Evolutionary conservation across 1,140 invertebrate genomes (phyloP), one percentile per base, ranked within the genome.

Genomic region (Drosophila nigromelanica): DNA sequence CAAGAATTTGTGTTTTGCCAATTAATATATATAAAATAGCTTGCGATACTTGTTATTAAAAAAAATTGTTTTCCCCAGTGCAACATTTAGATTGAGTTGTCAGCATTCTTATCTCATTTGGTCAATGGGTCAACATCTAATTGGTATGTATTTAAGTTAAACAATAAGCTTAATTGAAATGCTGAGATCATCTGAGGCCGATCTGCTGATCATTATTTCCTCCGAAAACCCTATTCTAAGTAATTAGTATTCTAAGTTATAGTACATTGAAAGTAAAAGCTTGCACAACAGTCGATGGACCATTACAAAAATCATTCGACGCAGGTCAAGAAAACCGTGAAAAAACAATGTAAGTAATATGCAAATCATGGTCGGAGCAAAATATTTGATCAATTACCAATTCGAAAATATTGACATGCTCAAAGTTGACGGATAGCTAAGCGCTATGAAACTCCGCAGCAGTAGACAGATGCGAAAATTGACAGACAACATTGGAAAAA

Each of bases 331-430:
- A 85, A 85, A 85, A 76, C 42, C 51, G 40, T 54, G 55, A 64
- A 55, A 52, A 42, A 76, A 66, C 54, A 60, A 42, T 33, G 24
- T 12, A 6, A 27, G 15, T 58, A 4, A 14, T 43, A 77, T 77
- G 78, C 82, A 78, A 77, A 81, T 85, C 40, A 73, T 66, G 56
- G 27, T 14, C 56, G 33, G 62, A 61, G 47, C 30, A 85, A 85
- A 85, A 82, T 86, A 86, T 86, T 86, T 86, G 76, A 80, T 76
- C 72, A 87, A 86, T 87, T 82, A 87, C 67, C 64, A 76, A 77
- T 69, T 58, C 37, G 35, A 75, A 78, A 78, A 85, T 78, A 86
- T 86, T 73, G 69, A 66, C 74, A 40, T 24, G 50, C 50, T 18
- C 71, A 70, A 43, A 67, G 48, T 48, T 63, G 60, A 64, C 68